Base-by-base conservation (phyloP, 2,797 vertebrate genomes). In the Nasua narica region DNA sequence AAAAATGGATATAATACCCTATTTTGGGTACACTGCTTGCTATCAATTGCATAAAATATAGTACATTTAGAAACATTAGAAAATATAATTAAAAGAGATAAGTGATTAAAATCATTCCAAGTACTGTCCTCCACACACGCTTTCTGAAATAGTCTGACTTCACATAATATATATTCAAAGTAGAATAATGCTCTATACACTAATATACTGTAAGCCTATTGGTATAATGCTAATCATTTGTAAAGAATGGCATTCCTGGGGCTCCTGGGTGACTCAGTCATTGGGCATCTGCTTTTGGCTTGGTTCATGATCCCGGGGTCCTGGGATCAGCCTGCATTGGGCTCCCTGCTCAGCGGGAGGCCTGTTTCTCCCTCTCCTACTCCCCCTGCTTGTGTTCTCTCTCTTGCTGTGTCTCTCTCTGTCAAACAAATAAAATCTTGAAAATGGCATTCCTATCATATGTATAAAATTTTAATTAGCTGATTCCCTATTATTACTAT, bases 21-120 rank as follows among this genome's bases (percentile, higher is more conserved):
- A 84, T 74, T 83, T 85, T 79, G 60, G 27, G 2, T 46, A 95
- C 6, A 92, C 4, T n/a, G 29, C 11, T 88, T 58, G 56, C 77
- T 89, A 79, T 32, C 65, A 92, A 60, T n/a, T 92, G 48, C 40
- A 85, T 54, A 86, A 82, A 16, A 91, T 27, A 87, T 1, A 85
- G 40, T 84, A 70, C 7, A 65, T 67, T 94, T 92, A 86, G 78
- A 92, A 94, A 97, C n/a, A 97, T 11, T n/a, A 48, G 18, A 95
- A 92, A 92, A 70, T 52, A 93, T 56, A 74, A 87, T 79, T 54
- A 72, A 96, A 88, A 92, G 65, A 43, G 18, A 87, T 37, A 70
- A 3, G 8, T 15, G n/a, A 93, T 60, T 86, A 78, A 92, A 95
- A 90, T 87, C 37, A 95, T 58, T 94, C 23, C 7, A 88, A 91